phyloP scores from a whole-genome alignment of 2,888 invertebrate species.

The Amphimallon solstitiale region DNA sequence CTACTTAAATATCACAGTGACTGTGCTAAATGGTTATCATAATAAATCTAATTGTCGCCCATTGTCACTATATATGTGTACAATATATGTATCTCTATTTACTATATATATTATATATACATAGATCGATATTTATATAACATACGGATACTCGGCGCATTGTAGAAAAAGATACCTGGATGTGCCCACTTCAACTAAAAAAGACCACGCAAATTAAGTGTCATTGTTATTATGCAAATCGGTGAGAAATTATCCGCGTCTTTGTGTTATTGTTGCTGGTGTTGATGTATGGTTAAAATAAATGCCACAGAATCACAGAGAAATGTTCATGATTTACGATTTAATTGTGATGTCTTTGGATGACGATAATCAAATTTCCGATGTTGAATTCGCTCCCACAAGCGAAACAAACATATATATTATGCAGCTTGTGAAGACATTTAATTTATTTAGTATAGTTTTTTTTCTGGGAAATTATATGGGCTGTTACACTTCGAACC shows the following conservation, averaged over 20 bases:
- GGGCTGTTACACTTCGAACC: no score
- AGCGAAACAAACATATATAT: no score
- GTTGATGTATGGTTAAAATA: no score
- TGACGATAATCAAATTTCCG: no score
- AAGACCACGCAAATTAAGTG: constrained; percentile 10
- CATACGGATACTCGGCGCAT: background rate
- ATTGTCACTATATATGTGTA: constrained; percentile 22
- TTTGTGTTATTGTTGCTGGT: constrained; percentile 3
- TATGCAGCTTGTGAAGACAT: no score
- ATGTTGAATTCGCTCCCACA: no score
- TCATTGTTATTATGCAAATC: constrained; percentile 21
- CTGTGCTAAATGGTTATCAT: constrained; percentile 6
- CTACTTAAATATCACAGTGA: constrained; percentile 6
- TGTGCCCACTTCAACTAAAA: constrained; percentile 3
- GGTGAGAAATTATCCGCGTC: constrained; percentile 7
- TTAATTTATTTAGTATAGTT: no score
- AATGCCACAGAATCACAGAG: background rate
- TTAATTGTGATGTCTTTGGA: background rate
- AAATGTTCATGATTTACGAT: background rate
- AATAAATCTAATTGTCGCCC: constrained; percentile 28
- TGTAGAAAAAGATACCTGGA: constrained; percentile 3
- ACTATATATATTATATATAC: background rate
- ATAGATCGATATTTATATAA: background rate
- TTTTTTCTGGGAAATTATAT: no score
- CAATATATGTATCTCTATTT: constrained; percentile 1